Percentiles rank a stretch among this genome's conserved stretches.
Evolutionary conservation across 2,113 vertebrate genomes (phyloP).

Genomic region (Macrotis lagotis): DNA sequence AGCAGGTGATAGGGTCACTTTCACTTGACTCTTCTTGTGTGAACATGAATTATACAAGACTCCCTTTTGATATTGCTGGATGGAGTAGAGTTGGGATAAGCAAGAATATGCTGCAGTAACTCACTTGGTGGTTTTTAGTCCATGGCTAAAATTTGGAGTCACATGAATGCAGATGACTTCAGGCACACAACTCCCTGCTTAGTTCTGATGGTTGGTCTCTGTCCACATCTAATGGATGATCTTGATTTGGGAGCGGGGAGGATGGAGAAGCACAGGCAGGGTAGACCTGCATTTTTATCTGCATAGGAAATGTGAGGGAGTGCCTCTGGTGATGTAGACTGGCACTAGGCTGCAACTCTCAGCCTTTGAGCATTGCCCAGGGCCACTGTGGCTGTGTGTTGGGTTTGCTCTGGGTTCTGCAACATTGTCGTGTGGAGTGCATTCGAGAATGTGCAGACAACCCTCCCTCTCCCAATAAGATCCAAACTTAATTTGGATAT

Average conservation of each 20-base stretch:
- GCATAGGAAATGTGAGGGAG: neutral
- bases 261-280: no score
- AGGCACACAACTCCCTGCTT: constrained; percentile 42
- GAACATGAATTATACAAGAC: constrained; percentile 53
- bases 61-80: constrained; percentile 35
- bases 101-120: constrained; percentile 49
- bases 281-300: neutral
- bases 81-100: constrained; percentile 28
- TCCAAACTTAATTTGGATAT: constrained; percentile 1
- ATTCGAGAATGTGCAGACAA: neutral
- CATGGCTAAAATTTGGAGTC: constrained; percentile 39
- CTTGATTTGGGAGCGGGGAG: no score
- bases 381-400: neutral
- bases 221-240: neutral
- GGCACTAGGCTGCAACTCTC: neutral
- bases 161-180: constrained; percentile 45
- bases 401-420: neutral
- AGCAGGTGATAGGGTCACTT: constrained; percentile 57
- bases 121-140: constrained; percentile 49
- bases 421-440: neutral
- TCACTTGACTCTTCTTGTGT: constrained; percentile 59
- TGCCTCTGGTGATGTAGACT: neutral
- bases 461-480: neutral
- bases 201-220: constrained; percentile 28
- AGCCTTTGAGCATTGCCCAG: neutral